These are phyloP conservation scores for Drosophila hamatofila DNA, from an alignment of 2,888 invertebrate species.

Conservation along the genomic window DNA sequence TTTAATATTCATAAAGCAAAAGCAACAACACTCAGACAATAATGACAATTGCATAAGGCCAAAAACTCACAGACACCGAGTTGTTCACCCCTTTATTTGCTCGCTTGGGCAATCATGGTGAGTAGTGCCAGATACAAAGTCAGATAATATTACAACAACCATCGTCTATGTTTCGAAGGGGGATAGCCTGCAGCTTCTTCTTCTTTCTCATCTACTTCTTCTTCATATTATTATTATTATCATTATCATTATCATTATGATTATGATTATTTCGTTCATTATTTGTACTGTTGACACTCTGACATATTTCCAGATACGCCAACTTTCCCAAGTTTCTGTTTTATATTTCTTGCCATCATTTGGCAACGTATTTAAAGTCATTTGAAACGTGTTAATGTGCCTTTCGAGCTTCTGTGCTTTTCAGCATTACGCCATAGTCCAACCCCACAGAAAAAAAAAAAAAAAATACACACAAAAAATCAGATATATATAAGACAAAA, in stretches of 20 bases:
- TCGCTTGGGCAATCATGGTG: slow-evolving; percentile 37
- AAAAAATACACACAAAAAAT: neutral
- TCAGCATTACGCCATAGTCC: slow-evolving; percentile 48
- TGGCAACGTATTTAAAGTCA: slow-evolving; percentile 66
- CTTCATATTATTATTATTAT: slow-evolving; percentile 26
- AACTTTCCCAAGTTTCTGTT: slow-evolving; percentile 65
- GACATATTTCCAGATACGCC: slow-evolving; percentile 63
- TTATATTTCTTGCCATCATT: slow-evolving; percentile 52
- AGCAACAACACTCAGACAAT: slow-evolving; percentile 42
- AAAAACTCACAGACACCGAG: slow-evolving; percentile 26
- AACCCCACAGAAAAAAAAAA: slow-evolving; percentile 5
- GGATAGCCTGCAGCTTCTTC: slow-evolving; percentile 24
- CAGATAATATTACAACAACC: slow-evolving; percentile 44
- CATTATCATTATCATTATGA: slow-evolving; percentile 39
- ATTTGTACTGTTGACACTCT: slow-evolving; percentile 57
- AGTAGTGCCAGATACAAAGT: slow-evolving; percentile 45
- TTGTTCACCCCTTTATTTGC: slow-evolving; percentile 40
- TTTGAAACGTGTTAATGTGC: slow-evolving; percentile 73
- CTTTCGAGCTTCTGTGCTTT: slow-evolving; percentile 50
- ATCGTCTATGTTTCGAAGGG: neutral
- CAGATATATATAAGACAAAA: slow-evolving; percentile 10
- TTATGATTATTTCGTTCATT: slow-evolving; percentile 50
- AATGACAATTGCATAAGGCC: slow-evolving; percentile 63
- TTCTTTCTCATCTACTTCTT: slow-evolving; percentile 11
- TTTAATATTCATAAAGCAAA: slow-evolving; percentile 51